Evolutionary conservation across 2,888 invertebrate genomes (phyloP), one percentile per base, ranked within the genome.

Genomic region (Thelaira solivaga): DNA sequence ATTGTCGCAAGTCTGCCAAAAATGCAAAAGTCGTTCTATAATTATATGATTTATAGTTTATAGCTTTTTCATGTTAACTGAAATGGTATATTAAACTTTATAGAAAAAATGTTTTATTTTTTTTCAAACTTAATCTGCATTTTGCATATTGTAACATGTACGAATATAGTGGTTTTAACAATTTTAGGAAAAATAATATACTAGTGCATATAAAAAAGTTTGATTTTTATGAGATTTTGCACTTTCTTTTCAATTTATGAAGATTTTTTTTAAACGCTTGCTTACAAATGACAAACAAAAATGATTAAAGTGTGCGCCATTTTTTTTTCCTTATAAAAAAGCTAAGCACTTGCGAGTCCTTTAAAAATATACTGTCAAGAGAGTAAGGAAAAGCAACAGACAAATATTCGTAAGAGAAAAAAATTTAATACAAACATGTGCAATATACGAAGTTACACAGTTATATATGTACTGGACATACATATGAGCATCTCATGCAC

Each of bases 321-420:
- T 71, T 64, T 49, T 47, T 64, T 29, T 61, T n/a, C n/a, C n/a
- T n/a, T n/a, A n/a, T n/a, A n/a, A 65, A 57, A 82, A 83, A 85
- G 84, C 84, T 86, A 85, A 85, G 86, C 83, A 86, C 84, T 85
- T 85, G 86, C 84, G 85, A 86, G 85, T 86, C 85, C 84, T 84
- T 82, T 83, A 84, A 83, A 84, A 85, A 84, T 85, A 83, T 83
- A 83, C 84, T 85, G 84, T 85, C 85, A 86, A 86, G 85, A 85
- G 82, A 83, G 84, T 85, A 83, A 83, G 84, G 83, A 83, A 84
- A 81, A 82, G 83, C 64, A 55, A 34, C 53, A 8, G 16, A 24
- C 43, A 53, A 55, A 55, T 11, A 45, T 22, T 22, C 6, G 3
- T 41, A 20, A 1, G 4, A 4, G 29, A 24, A 41, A 13, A 13